Evolutionary conservation across 2,113 vertebrate genomes (phyloP).

Genomic region (Corythoichthys haematopterus): DNA sequence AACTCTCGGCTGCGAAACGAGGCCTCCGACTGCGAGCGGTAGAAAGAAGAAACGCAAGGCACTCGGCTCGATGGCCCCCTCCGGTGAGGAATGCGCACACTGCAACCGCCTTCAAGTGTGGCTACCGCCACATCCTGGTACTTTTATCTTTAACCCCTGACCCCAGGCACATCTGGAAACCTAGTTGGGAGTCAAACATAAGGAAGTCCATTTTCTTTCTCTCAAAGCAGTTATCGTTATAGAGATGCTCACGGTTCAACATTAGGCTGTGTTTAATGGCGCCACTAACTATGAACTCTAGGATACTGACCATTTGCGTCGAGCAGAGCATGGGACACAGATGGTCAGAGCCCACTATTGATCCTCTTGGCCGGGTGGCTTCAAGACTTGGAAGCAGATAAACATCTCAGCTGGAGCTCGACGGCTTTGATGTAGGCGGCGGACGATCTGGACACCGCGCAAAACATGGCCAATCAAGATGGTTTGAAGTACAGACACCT

Average conservation of each 20-base stretch:
- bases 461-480: slow-evolving; percentile 72
- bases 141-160: slow-evolving; percentile 94
- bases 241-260: slow-evolving; percentile 62
- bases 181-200: slow-evolving; percentile 79
- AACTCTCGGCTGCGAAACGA: slow-evolving; percentile 79
- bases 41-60: slow-evolving; percentile 75
- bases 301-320: slow-evolving; percentile 69
- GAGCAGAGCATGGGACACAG: slow-evolving; percentile 62
- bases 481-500: slow-evolving; percentile 13
- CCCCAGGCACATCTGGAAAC: slow-evolving; percentile 93
- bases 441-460: slow-evolving; percentile 68
- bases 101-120: slow-evolving; percentile 72
- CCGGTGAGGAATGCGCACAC: slow-evolving; percentile 80
- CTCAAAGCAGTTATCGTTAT: slow-evolving; percentile 73
- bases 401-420: slow-evolving; percentile 72
- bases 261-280: slow-evolving; percentile 65
- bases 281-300: slow-evolving; percentile 75
- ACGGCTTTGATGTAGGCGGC: slow-evolving; percentile 74
- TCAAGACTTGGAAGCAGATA: slow-evolving; percentile 76
- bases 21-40: slow-evolving; percentile 77
- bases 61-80: slow-evolving; percentile 75
- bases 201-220: slow-evolving; percentile 84
- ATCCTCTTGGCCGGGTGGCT: slow-evolving; percentile 69
- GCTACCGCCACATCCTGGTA: slow-evolving; percentile 83
- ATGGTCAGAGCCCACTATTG: slow-evolving; percentile 67